Conservation (phyloP, 2,797 vertebrate species). For the Cossypha heuglini region DNA sequence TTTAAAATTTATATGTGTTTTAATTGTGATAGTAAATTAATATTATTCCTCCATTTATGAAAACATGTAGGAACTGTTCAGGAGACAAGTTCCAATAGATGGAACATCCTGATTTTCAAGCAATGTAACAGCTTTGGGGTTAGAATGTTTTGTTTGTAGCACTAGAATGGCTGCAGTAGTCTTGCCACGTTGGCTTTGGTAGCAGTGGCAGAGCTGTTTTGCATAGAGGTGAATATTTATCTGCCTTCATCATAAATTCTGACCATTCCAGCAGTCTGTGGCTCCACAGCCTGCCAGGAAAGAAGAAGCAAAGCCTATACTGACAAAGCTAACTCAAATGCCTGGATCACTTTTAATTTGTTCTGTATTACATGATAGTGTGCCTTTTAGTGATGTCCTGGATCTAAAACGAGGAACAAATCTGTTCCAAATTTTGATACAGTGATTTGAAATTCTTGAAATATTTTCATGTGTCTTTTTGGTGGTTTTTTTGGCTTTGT, state of each 20-base stretch:
- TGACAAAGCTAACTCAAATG: background rate
- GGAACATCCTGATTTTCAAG: background rate
- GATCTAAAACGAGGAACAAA: background rate
- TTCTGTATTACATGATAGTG: background rate
- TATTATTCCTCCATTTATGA: background rate
- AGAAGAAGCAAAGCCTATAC: background rate
- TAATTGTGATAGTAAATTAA: background rate
- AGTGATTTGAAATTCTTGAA: background rate
- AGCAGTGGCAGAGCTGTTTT: background rate
- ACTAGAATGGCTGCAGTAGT: background rate
- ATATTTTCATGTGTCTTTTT: background rate
- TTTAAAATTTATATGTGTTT: background rate
- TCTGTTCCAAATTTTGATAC: background rate
- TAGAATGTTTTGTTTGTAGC: background rate
- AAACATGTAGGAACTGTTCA: background rate
- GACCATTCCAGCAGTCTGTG: background rate
- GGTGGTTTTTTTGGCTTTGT: rapidly evolving
- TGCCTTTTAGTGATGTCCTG: background rate
- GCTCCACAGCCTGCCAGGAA: background rate
- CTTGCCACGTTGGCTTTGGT: background rate
- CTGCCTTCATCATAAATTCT: background rate
- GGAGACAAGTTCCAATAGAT: background rate
- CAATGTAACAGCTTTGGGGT: background rate
- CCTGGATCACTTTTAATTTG: background rate
- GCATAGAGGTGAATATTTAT: background rate